These are phyloP conservation scores for Temnopleurus reevesii DNA, from an alignment of 53 echinoderm and acorn worm species.

Conservation along the genomic window DNA sequence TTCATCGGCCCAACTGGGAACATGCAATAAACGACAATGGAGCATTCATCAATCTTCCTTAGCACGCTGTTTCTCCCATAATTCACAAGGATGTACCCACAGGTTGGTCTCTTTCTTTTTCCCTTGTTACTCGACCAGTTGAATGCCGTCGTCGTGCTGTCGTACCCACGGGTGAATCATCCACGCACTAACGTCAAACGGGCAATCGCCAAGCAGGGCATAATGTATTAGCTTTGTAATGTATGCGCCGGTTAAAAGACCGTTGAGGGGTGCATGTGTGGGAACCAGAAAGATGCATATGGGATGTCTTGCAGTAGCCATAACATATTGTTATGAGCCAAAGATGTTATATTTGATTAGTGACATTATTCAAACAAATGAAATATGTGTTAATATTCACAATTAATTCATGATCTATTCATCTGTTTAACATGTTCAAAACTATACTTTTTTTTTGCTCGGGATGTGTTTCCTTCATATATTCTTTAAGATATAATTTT, in stretches of 20 bases:
- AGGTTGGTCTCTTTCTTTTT: conserved; percentile 23
- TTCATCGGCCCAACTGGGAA: background rate
- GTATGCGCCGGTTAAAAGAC: background rate
- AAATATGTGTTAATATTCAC: no score
- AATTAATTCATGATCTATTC: no score
- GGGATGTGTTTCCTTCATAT: no score
- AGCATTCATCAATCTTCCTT: conserved; percentile 50
- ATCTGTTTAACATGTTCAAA: no score
- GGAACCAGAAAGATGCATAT: no score
- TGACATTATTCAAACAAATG: no score
- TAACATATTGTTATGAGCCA: no score
- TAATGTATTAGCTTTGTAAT: background rate
- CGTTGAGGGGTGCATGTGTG: no score
- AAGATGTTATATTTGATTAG: no score
- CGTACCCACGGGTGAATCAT: conserved; percentile 15
- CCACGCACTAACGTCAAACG: background rate
- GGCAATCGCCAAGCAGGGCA: background rate
- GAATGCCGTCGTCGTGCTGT: background rate
- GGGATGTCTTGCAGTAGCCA: no score
- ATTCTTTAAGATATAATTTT: no score
- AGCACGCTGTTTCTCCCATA: background rate
- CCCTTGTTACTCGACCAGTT: conserved; percentile 4
- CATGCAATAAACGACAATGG: conserved; percentile 24
- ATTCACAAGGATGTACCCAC: background rate
- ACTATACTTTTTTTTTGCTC: no score